Evolutionary conservation across 1,140 invertebrate species (phyloP), one percentile per base, ranked within the genome.

Genomic region (Macrobrachium rosenbergii): DNA sequence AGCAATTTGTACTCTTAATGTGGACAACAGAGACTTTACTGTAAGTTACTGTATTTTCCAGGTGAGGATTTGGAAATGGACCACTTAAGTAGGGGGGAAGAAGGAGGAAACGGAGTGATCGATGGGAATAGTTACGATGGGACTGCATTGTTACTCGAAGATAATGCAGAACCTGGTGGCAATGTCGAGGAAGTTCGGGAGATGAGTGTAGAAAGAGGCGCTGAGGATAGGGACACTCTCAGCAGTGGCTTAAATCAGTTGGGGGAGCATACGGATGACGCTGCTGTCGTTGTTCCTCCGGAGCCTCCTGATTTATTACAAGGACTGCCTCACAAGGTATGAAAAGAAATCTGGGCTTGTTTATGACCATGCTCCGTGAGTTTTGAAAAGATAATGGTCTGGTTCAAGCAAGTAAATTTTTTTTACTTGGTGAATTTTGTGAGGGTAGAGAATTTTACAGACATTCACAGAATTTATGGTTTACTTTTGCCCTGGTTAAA

Each of bases 301-400:
- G 83, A 86, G n/a, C 83, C 83, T 11, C 83, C 83, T 64, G 83
- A 86, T 62, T 52, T 86, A 58, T 86, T 77, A 16, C 77, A 76
- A 23, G 76, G 83, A 19, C 12, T 72, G 6, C n/a, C 83, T n/a
- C 83, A 79, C 21, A 86, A 86, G 73, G 83, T 86, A 59, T 10
- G 52, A 52, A 52, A 52, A 52, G 12, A 8, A 82, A 63, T 19
- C 19, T 10, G 28, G 19, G 0, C 17, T n/a, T 63, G 23, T n/a
- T 37, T 43, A 19, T 45, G 17, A 14, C 43, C 21, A n/a, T 37
- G 23, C 0, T 67, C 2, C 5, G 2, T 67, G 8, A 10, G 17
- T 19, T 2, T n/a, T 17, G 58, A 14, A 28, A 23, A 64, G 11
- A 12, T 80, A 28, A n/a, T 8, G 12, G 21, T 37, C 8, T 5